These are phyloP conservation scores for Scaptomyza caliginosa DNA, from an alignment of 2,888 invertebrate species.

Conservation along the genomic window DNA sequence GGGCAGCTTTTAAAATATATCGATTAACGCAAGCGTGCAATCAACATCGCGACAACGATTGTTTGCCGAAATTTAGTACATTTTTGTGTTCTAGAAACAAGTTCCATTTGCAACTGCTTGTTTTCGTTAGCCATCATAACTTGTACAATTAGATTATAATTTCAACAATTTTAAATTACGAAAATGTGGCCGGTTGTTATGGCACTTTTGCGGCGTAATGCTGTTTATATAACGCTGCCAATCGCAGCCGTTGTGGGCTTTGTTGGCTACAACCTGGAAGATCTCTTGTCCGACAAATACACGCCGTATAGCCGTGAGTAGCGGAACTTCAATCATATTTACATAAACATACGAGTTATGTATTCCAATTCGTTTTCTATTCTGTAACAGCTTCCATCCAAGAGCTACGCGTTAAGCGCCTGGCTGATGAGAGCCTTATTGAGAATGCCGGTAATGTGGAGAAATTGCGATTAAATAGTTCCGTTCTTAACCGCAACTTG, in stretches of 20 bases:
- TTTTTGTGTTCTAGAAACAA: neutral
- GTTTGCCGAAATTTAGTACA: conserved; percentile 4
- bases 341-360: conserved; percentile 1
- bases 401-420: conserved; percentile 89
- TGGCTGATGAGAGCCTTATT: conserved; percentile 85
- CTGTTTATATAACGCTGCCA: conserved; percentile 92
- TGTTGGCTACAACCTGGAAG: conserved; percentile 94
- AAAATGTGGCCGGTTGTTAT: conserved; percentile 92
- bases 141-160: neutral
- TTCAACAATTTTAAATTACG: neutral
- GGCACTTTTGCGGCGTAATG: conserved; percentile 88
- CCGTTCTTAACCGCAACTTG: conserved; percentile 88
- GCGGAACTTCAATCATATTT: neutral
- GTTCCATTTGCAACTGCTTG: neutral
- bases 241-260: conserved; percentile 92
- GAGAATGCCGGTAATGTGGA: conserved; percentile 87
- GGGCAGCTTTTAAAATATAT: neutral
- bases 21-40: neutral
- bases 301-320: conserved; percentile 89
- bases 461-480: conserved; percentile 88
- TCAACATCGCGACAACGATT: neutral
- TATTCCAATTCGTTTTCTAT: neutral
- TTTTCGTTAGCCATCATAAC: neutral
- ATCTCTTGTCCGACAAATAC: conserved; percentile 88
- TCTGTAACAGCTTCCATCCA: conserved; percentile 87